These are phyloP conservation scores for Leptodactylus fallax DNA, from an alignment of 2,797 vertebrate genomes.

Conservation along the genomic window DNA sequence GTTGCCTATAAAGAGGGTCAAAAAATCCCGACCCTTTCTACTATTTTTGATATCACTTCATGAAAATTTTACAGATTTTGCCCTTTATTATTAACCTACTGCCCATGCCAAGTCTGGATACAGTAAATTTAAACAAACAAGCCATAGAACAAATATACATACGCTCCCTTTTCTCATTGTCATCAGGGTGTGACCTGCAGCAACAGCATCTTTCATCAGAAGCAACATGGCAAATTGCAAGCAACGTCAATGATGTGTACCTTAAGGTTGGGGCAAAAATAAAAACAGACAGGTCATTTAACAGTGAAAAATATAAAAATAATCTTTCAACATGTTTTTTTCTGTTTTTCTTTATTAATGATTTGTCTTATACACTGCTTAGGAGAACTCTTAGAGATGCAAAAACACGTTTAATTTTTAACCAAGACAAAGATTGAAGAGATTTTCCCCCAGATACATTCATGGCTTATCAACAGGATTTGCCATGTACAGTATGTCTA, in stretches of 20 bases:
- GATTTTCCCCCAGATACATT: too few relatives aligned
- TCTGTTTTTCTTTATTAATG: too few relatives aligned
- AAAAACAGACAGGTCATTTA: neutral
- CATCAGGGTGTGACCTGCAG: neutral
- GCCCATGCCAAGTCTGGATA: neutral
- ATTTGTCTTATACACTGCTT: too few relatives aligned
- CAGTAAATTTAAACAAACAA: neutral
- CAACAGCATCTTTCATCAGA: neutral
- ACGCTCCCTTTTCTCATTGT: neutral
- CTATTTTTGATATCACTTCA: neutral
- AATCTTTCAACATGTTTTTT: neutral
- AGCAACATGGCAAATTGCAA: neutral
- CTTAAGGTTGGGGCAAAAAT: neutral
- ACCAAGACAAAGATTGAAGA: too few relatives aligned
- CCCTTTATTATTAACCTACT: neutral
- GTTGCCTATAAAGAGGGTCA: too few relatives aligned
- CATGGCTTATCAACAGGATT: too few relatives aligned
- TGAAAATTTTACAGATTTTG: neutral
- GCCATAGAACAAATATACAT: neutral
- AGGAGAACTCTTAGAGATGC: too few relatives aligned
- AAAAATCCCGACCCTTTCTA: too few relatives aligned
- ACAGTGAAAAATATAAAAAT: neutral
- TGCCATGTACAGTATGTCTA: too few relatives aligned
- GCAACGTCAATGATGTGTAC: neutral
- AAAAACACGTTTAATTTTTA: too few relatives aligned